Evolutionary conservation across 2,113 vertebrate genomes (phyloP), one percentile per base, ranked within the genome.

Genomic region (Pleuronectes platessa): DNA sequence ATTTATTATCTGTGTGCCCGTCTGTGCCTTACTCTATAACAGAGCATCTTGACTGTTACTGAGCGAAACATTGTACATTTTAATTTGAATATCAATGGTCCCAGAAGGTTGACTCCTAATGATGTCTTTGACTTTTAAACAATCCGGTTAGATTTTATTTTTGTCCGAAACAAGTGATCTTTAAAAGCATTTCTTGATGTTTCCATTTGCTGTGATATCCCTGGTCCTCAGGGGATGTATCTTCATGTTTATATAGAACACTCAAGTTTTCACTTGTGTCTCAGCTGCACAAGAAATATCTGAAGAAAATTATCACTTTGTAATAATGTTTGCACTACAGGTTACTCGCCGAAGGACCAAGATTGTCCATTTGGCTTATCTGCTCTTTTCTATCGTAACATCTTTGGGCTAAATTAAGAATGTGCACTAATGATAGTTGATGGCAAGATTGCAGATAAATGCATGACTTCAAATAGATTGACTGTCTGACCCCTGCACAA

Each of bases 81-180:
- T 9, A 42, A 23, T 55, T 35, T 18, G 21, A 23, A 82, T 69
- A 31, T 70, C 40, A 62, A 53, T 40, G 12, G 23, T 47, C 11
- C 27, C 26, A 2, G 27, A 18, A 63, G 6, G 35, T 45, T 14
- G 20, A 51, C 73, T 49, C 45, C 20, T 54, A 20, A 11, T n/a
- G 51, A 54, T 54, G 51, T 71, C 59, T 11, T 26, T 45, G 27
- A 53, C 45, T 13, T 13, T 15, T 11, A 20, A 17, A 4, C 17
- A 37, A 21, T 69, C 24, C 27, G 37, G 31, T 31, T 31, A 31
- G 7, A 31, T 31, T 31, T 31, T 31, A 6, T 31, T 47, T 27
- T 14, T 24, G 59, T 72, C 54, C 9, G 35, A 8, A 37, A 37
- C 35, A 37, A 42, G 12, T 54, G 47, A 35, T 31, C 27, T 31